Conservation (phyloP, 2,113 vertebrate genomes). For the Genyomyrus donnyi region DNA sequence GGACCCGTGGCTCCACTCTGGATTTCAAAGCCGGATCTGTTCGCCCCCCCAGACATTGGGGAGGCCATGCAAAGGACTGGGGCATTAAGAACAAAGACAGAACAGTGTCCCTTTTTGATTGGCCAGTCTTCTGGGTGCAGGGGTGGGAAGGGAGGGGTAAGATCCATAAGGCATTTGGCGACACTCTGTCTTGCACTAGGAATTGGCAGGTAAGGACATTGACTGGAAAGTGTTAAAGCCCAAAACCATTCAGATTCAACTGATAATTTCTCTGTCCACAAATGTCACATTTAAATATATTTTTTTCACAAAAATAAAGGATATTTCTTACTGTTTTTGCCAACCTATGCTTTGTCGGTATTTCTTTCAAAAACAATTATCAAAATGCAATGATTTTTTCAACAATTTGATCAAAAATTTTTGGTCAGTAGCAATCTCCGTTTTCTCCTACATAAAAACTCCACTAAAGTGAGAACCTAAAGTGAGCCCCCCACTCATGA, state of each 20-base stretch:
- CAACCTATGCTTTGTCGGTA: neutral
- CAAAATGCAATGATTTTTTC: neutral
- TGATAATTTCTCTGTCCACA: conserved; percentile 16
- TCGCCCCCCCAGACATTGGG: neutral
- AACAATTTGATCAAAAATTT: neutral
- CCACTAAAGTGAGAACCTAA: neutral
- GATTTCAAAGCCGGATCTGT: neutral
- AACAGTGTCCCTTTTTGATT: neutral
- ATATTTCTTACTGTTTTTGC: neutral
- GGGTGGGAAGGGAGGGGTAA: neutral
- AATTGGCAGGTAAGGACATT: no score
- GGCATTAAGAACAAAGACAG: neutral
- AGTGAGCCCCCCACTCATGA: neutral
- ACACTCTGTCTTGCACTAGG: neutral
- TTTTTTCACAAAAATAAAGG: neutral
- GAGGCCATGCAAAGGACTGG: neutral
- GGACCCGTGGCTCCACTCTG: neutral
- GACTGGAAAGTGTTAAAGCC: neutral
- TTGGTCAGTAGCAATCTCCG: neutral
- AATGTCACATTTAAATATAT: neutral
- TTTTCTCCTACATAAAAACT: neutral
- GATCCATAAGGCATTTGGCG: neutral
- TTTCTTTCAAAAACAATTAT: neutral
- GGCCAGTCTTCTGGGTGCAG: neutral
- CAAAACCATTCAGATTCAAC: conserved; percentile 41